Evolutionary conservation across 2,113 vertebrate genomes (phyloP), one percentile per base, ranked within the genome.

Genomic region (Thalassoma bifasciatum): DNA sequence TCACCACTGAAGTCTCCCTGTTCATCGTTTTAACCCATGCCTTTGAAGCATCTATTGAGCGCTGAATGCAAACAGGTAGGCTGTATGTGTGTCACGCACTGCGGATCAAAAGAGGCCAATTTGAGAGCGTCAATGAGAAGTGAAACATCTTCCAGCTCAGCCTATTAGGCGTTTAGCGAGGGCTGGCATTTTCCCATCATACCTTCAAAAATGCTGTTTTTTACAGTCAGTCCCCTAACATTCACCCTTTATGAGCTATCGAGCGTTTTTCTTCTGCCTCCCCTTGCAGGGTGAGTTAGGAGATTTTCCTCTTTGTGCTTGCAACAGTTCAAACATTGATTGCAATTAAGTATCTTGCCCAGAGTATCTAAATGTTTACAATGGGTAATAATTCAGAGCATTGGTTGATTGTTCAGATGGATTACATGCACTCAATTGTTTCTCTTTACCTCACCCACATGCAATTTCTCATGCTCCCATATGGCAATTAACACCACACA

Each of bases 291-390:
- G 80, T 14, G 50, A 81, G 80, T 75, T 75, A 49, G 34, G 79
- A 71, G 74, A 84, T 86, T 90, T 86, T 77, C 40, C 62, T 74
- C 74, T 85, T 87, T 87, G 76, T 85, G 40, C 69, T 81, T 68
- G 77, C 85, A 79, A 82, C 77, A 81, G 76, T 76, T 79, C 66
- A 86, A 89, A 90, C 90, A 93, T 91, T 86, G 88, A 92, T 92
- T 92, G 88, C 85, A 90, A 92, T 91, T 90, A 91, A 89, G 84
- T 89, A 86, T 92, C 78, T 91, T 85, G 82, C 87, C 83, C 81
- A 75, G 87, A 89, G 88, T 88, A 86, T 89, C 88, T 89, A 84
- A 90, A 90, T 88, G 82, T 94, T 93, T 89, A 90, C 89, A 89
- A 89, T 90, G 80, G 79, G 80, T 72, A 83, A 90, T 91, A 92